Evolutionary conservation across 2,113 vertebrate genomes (phyloP), one percentile per base, ranked within the genome.

Genomic region (Dolichotis patagonum): DNA sequence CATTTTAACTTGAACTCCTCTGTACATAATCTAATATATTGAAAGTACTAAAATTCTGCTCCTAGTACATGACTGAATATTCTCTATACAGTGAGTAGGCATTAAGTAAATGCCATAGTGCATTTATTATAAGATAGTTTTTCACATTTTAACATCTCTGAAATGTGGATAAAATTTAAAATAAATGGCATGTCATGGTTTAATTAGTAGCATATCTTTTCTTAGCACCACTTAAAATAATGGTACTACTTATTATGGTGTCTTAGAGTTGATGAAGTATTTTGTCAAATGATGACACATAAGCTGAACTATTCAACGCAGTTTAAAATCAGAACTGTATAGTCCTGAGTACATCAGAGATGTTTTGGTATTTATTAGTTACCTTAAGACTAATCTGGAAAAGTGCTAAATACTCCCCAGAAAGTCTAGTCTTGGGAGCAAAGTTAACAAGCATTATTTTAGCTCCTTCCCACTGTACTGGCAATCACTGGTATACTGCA

Each of bases 1-100:
- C 35, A 83, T 81, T 96, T 73, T 95, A 85, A 96, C 80, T 94
- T 96, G 22, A 94, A 96, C 20, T 94, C 93, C 83, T 83, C 30
- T 78, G 5, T 69, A 91, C 2, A 86, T 91, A 92, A 80, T 19
- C 60, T 89, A 88, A 62, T 87, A 46, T 38, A 28, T 73, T 84
- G n/a, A n/a, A 16, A 56, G 60, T 49, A 52, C 83, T 95, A 93
- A 90, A 93, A 89, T 35, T 89, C 41, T 95, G 8, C 73, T 85
- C 35, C 46, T 46, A 28, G 10, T 84, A 80, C 14, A 30, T 65
- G 58, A 86, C 86, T 92, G 20, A 88, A 60, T 91, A 84, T 83
- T 95, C 32, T 83, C 46, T 82, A 77, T 90, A 46, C 24, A 78
- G n/a, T 58, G 16, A 62, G 20, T 86, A 83, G 17, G 73, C 75